Conservation (phyloP, 1,140 invertebrate species). For the Agrypnia vestita region DNA sequence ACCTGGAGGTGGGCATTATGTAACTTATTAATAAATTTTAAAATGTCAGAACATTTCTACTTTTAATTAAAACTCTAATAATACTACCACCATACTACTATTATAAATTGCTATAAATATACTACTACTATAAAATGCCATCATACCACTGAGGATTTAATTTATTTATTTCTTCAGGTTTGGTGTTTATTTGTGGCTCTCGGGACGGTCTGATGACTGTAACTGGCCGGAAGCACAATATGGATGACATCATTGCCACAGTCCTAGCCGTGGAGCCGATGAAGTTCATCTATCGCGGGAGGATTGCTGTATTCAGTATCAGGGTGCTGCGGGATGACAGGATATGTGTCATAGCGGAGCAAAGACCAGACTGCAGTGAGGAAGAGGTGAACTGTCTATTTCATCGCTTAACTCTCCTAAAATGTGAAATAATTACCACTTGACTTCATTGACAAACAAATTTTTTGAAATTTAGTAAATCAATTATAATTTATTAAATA, state of each 20-base stretch:
- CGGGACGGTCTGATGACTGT: conserved; percentile 99
- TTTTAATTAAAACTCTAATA: too few species aligned
- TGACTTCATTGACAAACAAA: too few species aligned
- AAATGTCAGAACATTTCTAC: neutral
- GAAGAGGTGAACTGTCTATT: conserved; percentile 84
- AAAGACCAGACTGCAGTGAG: conserved; percentile 97
- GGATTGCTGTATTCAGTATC: conserved; percentile 98
- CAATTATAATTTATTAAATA: too few species aligned
- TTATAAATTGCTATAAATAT: neutral
- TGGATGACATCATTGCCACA: conserved; percentile 99
- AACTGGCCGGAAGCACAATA: conserved; percentile 97
- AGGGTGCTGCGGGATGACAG: conserved; percentile 96
- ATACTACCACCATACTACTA: too few species aligned
- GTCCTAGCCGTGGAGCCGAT: conserved; percentile 99
- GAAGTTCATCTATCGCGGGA: conserved; percentile 98
- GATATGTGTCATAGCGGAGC: conserved; percentile 99
- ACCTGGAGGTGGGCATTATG: conserved; percentile 82
- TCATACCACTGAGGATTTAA: too few species aligned
- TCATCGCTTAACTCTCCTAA: conserved; percentile 28
- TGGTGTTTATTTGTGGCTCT: conserved; percentile 99
- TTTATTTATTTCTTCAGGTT: conserved; percentile 63
- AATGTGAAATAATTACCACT: neutral
- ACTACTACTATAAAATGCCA: neutral
- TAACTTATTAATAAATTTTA: neutral
- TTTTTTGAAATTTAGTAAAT: too few species aligned